Conservation (phyloP, 2,797 vertebrate species). For the Sebastes aleutianus region DNA sequence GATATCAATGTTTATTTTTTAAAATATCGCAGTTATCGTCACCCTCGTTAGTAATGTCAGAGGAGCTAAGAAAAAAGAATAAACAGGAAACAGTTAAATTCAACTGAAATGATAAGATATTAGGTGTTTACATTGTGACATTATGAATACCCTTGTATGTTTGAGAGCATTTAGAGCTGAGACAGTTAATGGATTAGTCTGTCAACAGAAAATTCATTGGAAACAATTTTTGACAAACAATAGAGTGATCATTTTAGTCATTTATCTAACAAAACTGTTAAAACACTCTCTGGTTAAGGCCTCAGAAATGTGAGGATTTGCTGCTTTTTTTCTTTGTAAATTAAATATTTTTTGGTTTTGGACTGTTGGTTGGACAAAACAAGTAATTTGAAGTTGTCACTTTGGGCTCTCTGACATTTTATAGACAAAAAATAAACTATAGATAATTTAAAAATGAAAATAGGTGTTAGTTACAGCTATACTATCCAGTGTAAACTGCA, state of each 20-base stretch:
- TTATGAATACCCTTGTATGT: not conserved
- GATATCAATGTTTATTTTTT: no score
- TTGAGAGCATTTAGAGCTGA: not conserved
- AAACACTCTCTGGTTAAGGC: not conserved
- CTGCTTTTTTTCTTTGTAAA: no score
- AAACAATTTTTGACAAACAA: not conserved
- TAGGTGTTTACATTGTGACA: not conserved
- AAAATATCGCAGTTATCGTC: fast-evolving
- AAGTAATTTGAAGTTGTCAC: not conserved
- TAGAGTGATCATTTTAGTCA: no score
- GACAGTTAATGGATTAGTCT: fast-evolving
- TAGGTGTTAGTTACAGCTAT: not conserved
- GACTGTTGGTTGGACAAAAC: no score
- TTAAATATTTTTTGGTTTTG: no score
- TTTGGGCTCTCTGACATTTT: not conserved
- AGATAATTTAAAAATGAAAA: not conserved
- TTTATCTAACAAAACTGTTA: no score
- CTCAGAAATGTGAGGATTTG: no score
- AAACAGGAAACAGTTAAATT: no score
- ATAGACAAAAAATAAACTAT: not conserved
- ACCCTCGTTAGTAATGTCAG: not conserved
- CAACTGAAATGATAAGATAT: not conserved
- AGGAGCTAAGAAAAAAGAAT: not conserved
- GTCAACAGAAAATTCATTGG: not conserved
- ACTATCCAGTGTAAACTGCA: not conserved